A percentile compares a stretch with the other conserved stretches of the same genome.
Evolutionary conservation across 2,113 vertebrate species (phyloP).

Genomic region (Otus sunia): DNA sequence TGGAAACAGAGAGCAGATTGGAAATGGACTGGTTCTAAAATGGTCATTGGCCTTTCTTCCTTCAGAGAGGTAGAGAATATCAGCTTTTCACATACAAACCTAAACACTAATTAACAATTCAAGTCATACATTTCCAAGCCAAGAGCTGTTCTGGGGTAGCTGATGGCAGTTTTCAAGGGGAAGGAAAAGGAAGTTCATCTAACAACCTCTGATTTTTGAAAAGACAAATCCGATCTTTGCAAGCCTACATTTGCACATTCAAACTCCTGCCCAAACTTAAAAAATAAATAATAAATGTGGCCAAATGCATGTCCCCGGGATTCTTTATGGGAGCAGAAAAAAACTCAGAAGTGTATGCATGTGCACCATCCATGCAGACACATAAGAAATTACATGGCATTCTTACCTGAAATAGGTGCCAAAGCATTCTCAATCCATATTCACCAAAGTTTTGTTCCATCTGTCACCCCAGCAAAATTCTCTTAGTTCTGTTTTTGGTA

Average conservation of each 20-base stretch:
- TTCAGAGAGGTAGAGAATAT: background rate
- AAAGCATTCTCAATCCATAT: background rate
- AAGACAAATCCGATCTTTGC: background rate
- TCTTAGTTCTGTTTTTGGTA: background rate
- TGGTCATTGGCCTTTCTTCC: background rate
- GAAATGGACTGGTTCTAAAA: background rate
- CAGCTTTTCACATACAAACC: background rate
- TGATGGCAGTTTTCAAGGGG: background rate
- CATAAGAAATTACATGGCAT: background rate
- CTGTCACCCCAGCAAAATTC: background rate
- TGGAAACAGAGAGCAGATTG: background rate
- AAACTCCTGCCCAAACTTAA: background rate
- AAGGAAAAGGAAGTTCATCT: background rate
- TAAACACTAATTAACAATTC: background rate
- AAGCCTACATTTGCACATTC: background rate
- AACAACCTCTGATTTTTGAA: background rate
- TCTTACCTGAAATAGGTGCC: background rate
- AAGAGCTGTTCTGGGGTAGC: background rate
- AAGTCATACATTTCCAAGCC: background rate
- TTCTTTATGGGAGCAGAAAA: background rate
- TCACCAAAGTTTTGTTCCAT: background rate
- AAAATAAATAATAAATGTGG: background rate
- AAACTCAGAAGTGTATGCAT: background rate
- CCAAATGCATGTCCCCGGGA: accelerated
- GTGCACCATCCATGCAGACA: background rate